phyloP scores from a whole-genome alignment of 2,888 invertebrate genomes.

The Lingula anatina region DNA sequence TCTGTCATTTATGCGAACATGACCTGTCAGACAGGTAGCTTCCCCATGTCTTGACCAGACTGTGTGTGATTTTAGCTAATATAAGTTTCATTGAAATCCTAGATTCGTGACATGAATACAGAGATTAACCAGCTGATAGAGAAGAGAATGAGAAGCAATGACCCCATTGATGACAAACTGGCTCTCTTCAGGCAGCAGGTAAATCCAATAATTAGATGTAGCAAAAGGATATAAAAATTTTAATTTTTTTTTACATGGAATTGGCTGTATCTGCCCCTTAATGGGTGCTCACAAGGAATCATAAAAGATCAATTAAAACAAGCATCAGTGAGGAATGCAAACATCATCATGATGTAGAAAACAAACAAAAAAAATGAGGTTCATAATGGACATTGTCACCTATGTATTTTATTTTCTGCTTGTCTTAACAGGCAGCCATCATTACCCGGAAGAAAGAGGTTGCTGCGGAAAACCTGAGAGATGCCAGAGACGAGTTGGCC shows the following conservation, averaged over 20 bases:
- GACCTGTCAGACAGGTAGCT: background rate
- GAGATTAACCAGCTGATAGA: conserved; percentile 72
- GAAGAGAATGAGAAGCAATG: conserved; percentile 63
- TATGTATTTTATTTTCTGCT: too few relatives aligned
- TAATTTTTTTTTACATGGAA: too few relatives aligned
- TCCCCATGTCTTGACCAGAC: background rate
- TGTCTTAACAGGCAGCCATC: conserved; percentile 60
- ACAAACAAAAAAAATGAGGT: too few relatives aligned
- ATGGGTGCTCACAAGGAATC: too few relatives aligned
- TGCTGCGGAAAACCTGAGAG: conserved; percentile 66
- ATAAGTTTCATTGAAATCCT: too few relatives aligned
- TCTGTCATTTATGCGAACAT: too few relatives aligned
- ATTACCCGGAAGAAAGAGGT: conserved; percentile 75
- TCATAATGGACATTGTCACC: too few relatives aligned
- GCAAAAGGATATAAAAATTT: too few relatives aligned
- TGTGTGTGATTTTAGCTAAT: background rate
- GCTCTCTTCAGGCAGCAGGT: conserved; percentile 78
- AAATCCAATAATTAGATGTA: conserved; percentile 4
- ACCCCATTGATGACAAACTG: conserved; percentile 67
- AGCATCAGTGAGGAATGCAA: too few relatives aligned
- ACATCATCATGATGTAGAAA: too few relatives aligned
- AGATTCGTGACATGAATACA: conserved; percentile 55
- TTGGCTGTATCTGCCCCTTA: too few relatives aligned
- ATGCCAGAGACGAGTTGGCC: conserved; percentile 62
- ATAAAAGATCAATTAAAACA: too few relatives aligned